Evolutionary conservation across 1,140 invertebrate genomes (phyloP), one percentile per base, ranked within the genome.

Genomic region (Brachionus rotundiformis): DNA sequence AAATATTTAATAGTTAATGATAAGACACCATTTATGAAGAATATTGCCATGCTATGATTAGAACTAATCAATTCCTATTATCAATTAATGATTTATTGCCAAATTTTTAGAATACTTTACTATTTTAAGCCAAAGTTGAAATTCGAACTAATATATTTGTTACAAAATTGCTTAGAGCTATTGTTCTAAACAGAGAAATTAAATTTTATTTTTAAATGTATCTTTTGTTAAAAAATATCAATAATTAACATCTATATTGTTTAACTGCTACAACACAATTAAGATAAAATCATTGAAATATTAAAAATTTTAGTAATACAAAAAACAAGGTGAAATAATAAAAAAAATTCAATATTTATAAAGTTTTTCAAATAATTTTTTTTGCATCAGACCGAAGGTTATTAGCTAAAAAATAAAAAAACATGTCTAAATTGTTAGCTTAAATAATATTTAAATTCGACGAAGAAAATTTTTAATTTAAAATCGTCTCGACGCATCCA

Each of bases 381-480:
- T 63, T 63, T 63, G 11, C 61, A 33, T 36, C 33, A 36, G 29
- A 36, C 63, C 16, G 33, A 36, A 36, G 33, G 31, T 68, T 19
- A 68, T 68, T 33, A 33, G 16, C 33, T 19, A 68, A 36, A 68
- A 33, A 68, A 33, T 36, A 68, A 36, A 39, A 68, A 68, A 68
- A 68, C 29, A 36, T 36, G 33, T 19, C 16, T 19, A 68, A 68
- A 68, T 73, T 47, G 68, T 44, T 44, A 73, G 39, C 25, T 73
- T 73, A 73, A 73, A 73, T 73, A 73, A 44, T 73, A 73, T 73
- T 73, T 73, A 23, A 73, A 73, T 25, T 73, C 11, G 36, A 71
- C 29, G 19, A 23, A 71, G 33, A 71, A 44, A 73, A 73, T 6
- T 44, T 73, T 25, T 73, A 73, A 73, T 73, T 73, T 73, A 44